A percentile compares a stretch with the other conserved stretches of the same genome.
phyloP scores from a whole-genome alignment of 2,888 invertebrate species.

The Napeogenes inachia region DNA sequence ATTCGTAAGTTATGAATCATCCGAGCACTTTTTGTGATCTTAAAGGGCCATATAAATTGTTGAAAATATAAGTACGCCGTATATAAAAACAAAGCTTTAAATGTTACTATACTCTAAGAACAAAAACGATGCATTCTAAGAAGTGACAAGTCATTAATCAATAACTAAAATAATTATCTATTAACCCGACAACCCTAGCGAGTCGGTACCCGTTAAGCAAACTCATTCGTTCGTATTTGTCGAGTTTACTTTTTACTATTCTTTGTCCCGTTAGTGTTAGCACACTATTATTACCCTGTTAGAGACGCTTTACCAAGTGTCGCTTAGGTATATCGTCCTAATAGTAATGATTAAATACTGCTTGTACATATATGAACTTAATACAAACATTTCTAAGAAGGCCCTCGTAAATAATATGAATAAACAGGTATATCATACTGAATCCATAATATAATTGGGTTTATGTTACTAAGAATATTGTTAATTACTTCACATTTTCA shows the following conservation, averaged over 20 bases:
- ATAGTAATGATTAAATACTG: not conserved
- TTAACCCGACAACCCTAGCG: constrained; percentile 26
- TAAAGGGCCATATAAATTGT: too few relatives aligned
- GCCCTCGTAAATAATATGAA: too few relatives aligned
- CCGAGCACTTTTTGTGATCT: too few relatives aligned
- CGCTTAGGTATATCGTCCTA: constrained; percentile 12
- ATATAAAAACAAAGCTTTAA: not conserved
- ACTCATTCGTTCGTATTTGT: constrained; percentile 71
- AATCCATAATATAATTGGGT: too few relatives aligned
- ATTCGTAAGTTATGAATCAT: too few relatives aligned
- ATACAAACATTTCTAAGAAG: too few relatives aligned
- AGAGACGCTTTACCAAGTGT: constrained; percentile 37
- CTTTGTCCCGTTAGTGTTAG: constrained; percentile 68
- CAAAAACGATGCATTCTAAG: not conserved
- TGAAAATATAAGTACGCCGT: too few relatives aligned
- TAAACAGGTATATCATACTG: too few relatives aligned
- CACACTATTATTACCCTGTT: constrained; percentile 63
- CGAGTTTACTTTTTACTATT: constrained; percentile 74
- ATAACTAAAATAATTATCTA: constrained; percentile 30
- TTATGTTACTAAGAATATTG: too few relatives aligned
- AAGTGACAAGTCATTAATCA: constrained; percentile 20
- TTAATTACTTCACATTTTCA: too few relatives aligned
- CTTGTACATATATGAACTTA: too few relatives aligned
- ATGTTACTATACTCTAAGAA: not conserved
- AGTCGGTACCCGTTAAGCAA: constrained; percentile 63